Percentiles rank a stretch among this genome's conserved stretches.
These are phyloP conservation scores for Andrena marginata DNA, from an alignment of 2,888 invertebrate species.

Conservation along the genomic window DNA sequence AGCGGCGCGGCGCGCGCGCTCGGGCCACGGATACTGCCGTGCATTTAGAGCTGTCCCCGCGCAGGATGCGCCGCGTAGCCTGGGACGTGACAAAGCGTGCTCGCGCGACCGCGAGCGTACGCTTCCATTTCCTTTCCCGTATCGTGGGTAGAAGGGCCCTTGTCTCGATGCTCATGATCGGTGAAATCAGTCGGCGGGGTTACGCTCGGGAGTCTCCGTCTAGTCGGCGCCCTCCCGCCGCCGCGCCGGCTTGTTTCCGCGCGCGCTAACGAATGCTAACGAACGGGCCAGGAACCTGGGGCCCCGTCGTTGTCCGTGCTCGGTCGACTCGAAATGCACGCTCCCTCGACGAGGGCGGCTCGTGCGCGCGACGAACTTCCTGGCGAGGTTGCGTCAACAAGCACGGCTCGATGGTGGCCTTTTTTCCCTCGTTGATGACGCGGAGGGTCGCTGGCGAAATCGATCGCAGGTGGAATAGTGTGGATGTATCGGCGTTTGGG, in stretches of 20 bases:
- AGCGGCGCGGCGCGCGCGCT: slow-evolving; percentile 43
- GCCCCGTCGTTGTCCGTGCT: slow-evolving; percentile 33
- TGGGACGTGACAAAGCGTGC: no score
- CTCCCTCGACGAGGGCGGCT: not conserved
- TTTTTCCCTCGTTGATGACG: no score
- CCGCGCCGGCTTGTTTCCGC: slow-evolving; percentile 19
- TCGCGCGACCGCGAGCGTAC: not conserved
- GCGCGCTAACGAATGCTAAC: slow-evolving; percentile 31
- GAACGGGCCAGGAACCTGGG: slow-evolving; percentile 1
- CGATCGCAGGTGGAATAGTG: no score
- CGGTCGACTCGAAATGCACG: slow-evolving; percentile 36
- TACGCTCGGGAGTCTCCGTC: slow-evolving; percentile 12
- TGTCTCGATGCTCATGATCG: slow-evolving; percentile 31
- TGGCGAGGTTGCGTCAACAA: no score
- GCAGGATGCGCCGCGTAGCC: slow-evolving; percentile 32
- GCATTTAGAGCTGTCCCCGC: slow-evolving; percentile 36
- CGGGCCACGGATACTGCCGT: slow-evolving; percentile 20
- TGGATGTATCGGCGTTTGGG: no score
- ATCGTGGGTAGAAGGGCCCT: not conserved
- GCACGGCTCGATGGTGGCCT: no score
- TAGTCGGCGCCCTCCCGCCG: not conserved
- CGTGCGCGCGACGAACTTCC: no score
- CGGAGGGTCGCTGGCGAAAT: no score
- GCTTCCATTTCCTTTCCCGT: slow-evolving; percentile 19
- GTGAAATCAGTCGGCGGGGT: slow-evolving; percentile 28